These are phyloP conservation scores for Listronotus oregonensis DNA, from an alignment of 1,140 invertebrate species.

Conservation along the genomic window DNA sequence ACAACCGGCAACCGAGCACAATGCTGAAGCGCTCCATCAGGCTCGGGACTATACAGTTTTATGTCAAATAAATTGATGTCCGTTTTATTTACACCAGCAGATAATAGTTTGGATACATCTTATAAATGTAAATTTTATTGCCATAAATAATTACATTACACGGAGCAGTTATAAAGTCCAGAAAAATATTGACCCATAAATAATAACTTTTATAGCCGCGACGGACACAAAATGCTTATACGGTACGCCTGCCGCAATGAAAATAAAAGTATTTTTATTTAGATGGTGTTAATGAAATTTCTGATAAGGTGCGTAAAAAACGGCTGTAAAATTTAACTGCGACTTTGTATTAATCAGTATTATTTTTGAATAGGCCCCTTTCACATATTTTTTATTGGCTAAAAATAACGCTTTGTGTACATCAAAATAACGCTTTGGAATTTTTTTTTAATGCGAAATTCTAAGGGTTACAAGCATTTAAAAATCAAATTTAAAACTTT, in stretches of 20 bases:
- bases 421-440: too few species aligned
- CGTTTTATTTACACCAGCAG: conserved; percentile 17
- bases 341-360: conserved; percentile 18
- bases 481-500: too few species aligned
- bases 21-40: too few species aligned
- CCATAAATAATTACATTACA: conserved; percentile 22
- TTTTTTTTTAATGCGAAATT: too few species aligned
- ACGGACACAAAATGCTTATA: conserved; percentile 2
- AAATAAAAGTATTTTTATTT: conserved; percentile 14
- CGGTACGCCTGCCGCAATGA: conserved; percentile 3
- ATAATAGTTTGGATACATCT: conserved; percentile 9
- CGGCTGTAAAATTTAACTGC: conserved; percentile 13
- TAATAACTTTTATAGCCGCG: conserved; percentile 19
- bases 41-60: conserved; percentile 3
- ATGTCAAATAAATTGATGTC: conserved; percentile 13
- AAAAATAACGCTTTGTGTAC: too few species aligned
- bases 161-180: conserved; percentile 9
- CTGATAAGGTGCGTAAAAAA: conserved; percentile 10
- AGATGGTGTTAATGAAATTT: conserved; percentile 17
- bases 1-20: too few species aligned
- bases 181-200: conserved; percentile 20
- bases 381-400: too few species aligned
- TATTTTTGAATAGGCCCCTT: too few species aligned
- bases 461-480: too few species aligned
- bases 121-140: conserved; percentile 25